Base-by-base conservation (phyloP, 2,113 vertebrate genomes). In the Labrus mixtus region DNA sequence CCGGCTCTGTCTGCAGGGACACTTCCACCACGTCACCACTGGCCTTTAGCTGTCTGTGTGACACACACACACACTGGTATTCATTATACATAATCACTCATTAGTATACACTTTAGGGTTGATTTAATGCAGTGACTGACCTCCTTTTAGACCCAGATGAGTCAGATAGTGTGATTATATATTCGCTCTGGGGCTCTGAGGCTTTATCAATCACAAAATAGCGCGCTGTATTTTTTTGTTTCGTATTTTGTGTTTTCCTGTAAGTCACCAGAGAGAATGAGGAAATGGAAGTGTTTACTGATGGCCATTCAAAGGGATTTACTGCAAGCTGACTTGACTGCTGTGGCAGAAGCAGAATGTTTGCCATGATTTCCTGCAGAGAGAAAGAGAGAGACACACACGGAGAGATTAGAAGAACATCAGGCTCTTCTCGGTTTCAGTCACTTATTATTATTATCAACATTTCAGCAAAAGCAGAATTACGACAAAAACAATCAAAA, bases 21-120 rank as follows among this genome's bases (percentile, higher is more conserved):
- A 83, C 87, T 89, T 88, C 87, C 90, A 79, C n/a, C 65, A 76
- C 85, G 85, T 89, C 89, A 87, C 12, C n/a, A 6, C 80, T 88
- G 89, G 79, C 92, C 86, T 92, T 93, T 87, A 73, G 53, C 73
- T 72, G 84, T 39, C 88, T 59, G 72, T 86, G 76, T 0, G 84
- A 68, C 73, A 29, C 81, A 69, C 57, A 68, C 68, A 50, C 51
- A 48, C 46, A 56, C 67, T 39, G 50, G 62, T 22, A 59, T 50
- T 78, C 45, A 59, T 45, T 73, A 17, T 8, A 53, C 64, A 22
- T 43, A 50, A 63, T 17, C 64, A 36, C 62, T 79, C 65, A 71
- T 76, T 60, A 68, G 73, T 73, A 48, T 19, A 71, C 71, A 43
- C 17, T 66, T 6, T 55, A 25, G 33, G 36, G 51, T 22, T 56